Evolutionary conservation across 2,888 invertebrate genomes (phyloP), one percentile per base, ranked within the genome.

Genomic region (Noctua comes): DNA sequence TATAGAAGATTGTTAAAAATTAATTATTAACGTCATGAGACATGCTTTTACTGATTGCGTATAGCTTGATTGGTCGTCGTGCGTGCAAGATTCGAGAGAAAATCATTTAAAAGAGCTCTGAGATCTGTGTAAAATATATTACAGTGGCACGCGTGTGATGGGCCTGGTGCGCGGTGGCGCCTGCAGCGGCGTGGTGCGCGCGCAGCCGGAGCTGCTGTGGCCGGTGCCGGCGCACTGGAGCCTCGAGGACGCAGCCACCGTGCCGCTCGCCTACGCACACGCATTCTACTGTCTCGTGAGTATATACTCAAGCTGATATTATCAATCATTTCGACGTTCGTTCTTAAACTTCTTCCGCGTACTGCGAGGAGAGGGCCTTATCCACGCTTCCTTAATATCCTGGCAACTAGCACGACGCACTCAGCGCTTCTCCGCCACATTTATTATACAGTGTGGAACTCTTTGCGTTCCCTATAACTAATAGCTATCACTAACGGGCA

Each of bases 201-300:
- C 97, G 11, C 95, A 97, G 83, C 92, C 93, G 1, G 91, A 96
- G 66, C 92, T 97, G 77, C 86, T 94, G 59, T 98, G 98, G 98
- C 96, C 97, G 11, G 96, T 98, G 13, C 98, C 98, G 0, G 95
- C 97, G 1, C 91, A 96, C 57, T 98, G 98, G 98, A 97, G 96
- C 5, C 91, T 98, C 46, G 97, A 98, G 89, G 98, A 98, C 82
- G 98, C 98, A 5, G 98, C 98, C 18, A 98, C 98, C 0, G 97
- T 98, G 0, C 98, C 98, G 0, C 97, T 98, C 64, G 98, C 98
- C 0, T 98, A 98, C 89, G 95, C 95, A 46, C 97, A 98, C 0
- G 97, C 97, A 0, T 95, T 93, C 68, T 95, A 95, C 80, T 92
- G 92, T 73, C 89, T 95, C 40, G 94, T 95, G 80, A 91, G 91